Evolutionary conservation across 1,140 invertebrate species (phyloP).

Genomic region (Bombus pyrosoma): DNA sequence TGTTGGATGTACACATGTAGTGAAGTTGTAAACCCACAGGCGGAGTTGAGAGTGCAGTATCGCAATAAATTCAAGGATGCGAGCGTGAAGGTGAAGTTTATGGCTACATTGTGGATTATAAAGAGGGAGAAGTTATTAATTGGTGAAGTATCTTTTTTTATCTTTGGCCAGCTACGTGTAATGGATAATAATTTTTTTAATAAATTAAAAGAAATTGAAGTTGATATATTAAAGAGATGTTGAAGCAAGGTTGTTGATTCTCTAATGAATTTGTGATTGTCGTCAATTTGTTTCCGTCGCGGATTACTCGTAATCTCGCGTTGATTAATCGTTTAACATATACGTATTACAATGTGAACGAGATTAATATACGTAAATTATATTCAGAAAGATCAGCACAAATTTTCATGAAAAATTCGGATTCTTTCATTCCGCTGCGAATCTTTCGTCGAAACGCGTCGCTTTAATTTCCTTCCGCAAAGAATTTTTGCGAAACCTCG

Average conservation of each 20-base stretch:
- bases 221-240: background rate
- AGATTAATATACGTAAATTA: background rate
- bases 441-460: background rate
- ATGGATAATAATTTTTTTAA: background rate
- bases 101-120: background rate
- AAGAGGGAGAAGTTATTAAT: background rate
- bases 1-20: background rate
- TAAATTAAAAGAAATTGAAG: background rate
- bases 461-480: background rate
- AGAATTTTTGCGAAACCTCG: background rate
- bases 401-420: background rate
- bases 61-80: background rate
- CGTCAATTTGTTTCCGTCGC: background rate
- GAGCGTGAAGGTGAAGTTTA: background rate
- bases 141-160: background rate
- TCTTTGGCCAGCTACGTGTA: background rate
- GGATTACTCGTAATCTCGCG: background rate
- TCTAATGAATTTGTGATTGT: background rate
- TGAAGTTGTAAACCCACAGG: background rate
- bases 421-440: background rate
- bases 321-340: background rate
- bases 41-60: background rate
- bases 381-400: background rate
- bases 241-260: background rate
- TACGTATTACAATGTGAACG: no score